Base-by-base conservation (phyloP, 1,140 invertebrate species). In the Aphaenogaster ashmeadi region DNA sequence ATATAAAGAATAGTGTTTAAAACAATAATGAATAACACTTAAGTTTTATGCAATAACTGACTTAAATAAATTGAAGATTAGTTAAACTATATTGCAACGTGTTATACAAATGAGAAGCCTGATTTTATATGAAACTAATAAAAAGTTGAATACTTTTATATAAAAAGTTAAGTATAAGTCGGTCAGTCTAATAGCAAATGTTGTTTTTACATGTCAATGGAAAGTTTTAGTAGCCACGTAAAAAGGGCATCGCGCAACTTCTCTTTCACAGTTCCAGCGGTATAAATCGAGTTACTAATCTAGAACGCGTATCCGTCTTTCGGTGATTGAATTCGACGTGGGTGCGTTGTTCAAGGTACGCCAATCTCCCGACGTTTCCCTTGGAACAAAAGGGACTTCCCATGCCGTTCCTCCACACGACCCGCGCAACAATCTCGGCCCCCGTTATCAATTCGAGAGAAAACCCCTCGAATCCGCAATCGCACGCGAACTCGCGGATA, bases 401-500 rank as follows among this genome's bases (percentile, higher is more conserved):
- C 9, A 6, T 11, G n/a, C 44, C 67, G 11, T 33, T 50, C 18
- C 58, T 41, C 33, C 7, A 13, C 21, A 6, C n/a, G 5, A 6
- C 4, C 69, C 52, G 15, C 66, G 27, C 50, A 15, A 52, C 56
- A 38, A 13, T 8, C 15, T 47, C 27, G 33, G 2, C 47, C 8
- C 85, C 85, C 44, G 75, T 87, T 91, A 89, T 90, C 89, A 89
- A 91, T 87, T 90, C 47, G 38, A 11, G 18, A 33, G 80, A 88
- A 86, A 81, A 62, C 75, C 27, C n/a, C 41, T 36, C 86, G 60
- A 88, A 90, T 89, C 87, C 74, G 56, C 77, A 84, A 83, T 88
- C 72, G 54, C 66, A 60, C 60, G 58, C 69, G 62, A 33, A 67
- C 56, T 18, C 64, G 52, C 75, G 66, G 81, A 77, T 75, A 58